Evolutionary conservation across 2,888 invertebrate species (phyloP).

Genomic region (Plebejus anna): DNA sequence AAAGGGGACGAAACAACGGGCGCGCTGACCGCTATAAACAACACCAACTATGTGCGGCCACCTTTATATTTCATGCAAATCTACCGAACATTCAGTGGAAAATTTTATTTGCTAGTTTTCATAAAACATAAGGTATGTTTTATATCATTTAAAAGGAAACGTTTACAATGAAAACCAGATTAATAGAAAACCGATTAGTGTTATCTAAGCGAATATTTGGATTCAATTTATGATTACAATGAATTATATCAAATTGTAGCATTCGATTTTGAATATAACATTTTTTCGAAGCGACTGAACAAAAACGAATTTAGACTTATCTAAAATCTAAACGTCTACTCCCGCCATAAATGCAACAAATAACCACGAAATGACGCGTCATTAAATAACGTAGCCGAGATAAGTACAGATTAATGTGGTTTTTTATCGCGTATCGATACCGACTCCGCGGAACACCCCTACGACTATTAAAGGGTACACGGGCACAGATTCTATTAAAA

Average conservation of each 20-base stretch:
- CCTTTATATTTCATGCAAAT: constrained; percentile 80
- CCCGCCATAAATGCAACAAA: constrained; percentile 72
- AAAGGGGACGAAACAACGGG: constrained; percentile 59
- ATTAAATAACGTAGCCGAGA: constrained; percentile 77
- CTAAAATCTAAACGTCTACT: constrained; percentile 60
- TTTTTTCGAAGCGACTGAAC: not conserved
- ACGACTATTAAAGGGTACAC: constrained; percentile 53
- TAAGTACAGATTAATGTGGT: constrained; percentile 75
- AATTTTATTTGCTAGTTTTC: constrained; percentile 31
- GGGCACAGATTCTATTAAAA: constrained; percentile 38
- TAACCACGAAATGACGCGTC: constrained; percentile 73
- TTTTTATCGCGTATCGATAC: constrained; percentile 70
- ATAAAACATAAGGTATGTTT: not conserved
- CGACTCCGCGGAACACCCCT: constrained; percentile 52
- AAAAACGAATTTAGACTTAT: constrained; percentile 45
- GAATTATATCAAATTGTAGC: not conserved
- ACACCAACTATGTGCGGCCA: constrained; percentile 73
- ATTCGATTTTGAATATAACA: constrained; percentile 20
- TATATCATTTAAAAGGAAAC: not conserved
- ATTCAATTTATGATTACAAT: not conserved
- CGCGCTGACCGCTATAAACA: constrained; percentile 75
- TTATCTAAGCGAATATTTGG: not conserved
- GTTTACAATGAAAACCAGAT: not conserved
- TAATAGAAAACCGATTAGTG: not conserved
- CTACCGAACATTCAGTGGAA: constrained; percentile 43